Conservation (phyloP, 2,888 invertebrate species). For the Cartodere bifasciata region DNA sequence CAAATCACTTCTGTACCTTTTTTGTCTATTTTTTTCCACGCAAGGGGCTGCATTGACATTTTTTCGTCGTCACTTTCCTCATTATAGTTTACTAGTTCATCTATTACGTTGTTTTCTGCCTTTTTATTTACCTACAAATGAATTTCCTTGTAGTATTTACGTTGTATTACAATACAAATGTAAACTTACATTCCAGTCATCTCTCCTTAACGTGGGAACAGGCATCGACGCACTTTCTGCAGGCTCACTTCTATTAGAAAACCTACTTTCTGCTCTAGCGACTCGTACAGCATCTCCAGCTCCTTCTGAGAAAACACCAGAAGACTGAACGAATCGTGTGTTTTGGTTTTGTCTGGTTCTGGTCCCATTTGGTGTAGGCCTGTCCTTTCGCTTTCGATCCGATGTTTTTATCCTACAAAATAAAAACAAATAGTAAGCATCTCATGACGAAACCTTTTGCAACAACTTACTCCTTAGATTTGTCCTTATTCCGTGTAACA, state of each 20-base stretch:
- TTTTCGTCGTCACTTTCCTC: conserved; percentile 23
- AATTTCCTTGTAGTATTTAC: conserved; percentile 1
- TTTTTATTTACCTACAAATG: conserved; percentile 22
- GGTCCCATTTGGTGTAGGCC: conserved; percentile 6
- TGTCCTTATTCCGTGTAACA: conserved; percentile 27
- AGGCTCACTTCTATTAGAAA: conserved; percentile 13
- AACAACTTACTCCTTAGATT: conserved; percentile 22
- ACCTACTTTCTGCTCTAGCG: conserved; percentile 11
- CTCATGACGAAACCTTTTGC: background rate
- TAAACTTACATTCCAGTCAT: conserved; percentile 20
- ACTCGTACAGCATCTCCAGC: no score
- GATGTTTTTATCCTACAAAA: conserved; percentile 16
- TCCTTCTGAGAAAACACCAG: conserved; percentile 31
- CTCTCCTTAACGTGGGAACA: conserved; percentile 23
- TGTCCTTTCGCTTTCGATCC: conserved; percentile 15
- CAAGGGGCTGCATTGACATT: conserved; percentile 19
- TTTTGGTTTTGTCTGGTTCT: conserved; percentile 9
- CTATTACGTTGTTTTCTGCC: conserved; percentile 22
- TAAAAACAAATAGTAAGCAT: conserved; percentile 7
- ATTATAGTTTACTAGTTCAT: conserved; percentile 21
- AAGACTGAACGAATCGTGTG: conserved; percentile 24
- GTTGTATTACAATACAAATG: background rate
- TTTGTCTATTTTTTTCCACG: conserved; percentile 16
- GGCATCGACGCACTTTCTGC: conserved; percentile 16
- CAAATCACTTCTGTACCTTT: background rate